Evolutionary conservation across 2,113 vertebrate genomes (phyloP).

Genomic region (Aphyosemion australe): DNA sequence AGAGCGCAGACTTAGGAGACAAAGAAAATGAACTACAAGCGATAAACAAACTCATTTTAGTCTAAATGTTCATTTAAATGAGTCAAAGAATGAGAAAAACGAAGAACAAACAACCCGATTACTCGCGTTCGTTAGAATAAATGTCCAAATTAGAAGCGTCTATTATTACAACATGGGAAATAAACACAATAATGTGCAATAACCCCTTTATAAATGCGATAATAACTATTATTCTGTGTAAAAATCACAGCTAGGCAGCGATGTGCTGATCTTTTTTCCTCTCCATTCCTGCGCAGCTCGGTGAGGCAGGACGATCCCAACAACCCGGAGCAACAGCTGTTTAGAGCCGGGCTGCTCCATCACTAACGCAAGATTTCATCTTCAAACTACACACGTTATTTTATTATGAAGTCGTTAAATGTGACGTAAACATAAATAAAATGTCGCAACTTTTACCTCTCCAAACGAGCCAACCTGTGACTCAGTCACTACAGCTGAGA

Average conservation of each 20-base stretch:
- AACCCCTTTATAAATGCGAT: too few species aligned
- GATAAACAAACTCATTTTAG: too few species aligned
- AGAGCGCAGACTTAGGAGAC: conserved; percentile 28
- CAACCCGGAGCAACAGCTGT: neutral
- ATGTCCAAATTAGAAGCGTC: too few species aligned
- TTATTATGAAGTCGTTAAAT: neutral
- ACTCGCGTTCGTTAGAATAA: too few species aligned
- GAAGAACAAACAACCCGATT: too few species aligned
- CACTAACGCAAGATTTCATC: neutral
- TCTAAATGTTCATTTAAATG: too few species aligned
- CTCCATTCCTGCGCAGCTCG: conserved; percentile 4
- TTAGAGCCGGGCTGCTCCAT: neutral
- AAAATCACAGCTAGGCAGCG: neutral
- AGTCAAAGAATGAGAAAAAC: too few species aligned
- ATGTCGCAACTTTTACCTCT: conserved; percentile 12
- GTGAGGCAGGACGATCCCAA: neutral
- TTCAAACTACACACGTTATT: neutral
- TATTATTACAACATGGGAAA: too few species aligned
- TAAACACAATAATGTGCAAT: too few species aligned
- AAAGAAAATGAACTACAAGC: too few species aligned
- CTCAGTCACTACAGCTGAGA: neutral
- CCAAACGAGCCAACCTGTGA: neutral
- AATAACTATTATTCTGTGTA: neutral
- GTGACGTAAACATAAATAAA: neutral
- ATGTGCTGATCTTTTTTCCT: conserved; percentile 54